Base-by-base conservation (phyloP, 2,113 vertebrate genomes). In the Melanotaenia duboulayi region DNA sequence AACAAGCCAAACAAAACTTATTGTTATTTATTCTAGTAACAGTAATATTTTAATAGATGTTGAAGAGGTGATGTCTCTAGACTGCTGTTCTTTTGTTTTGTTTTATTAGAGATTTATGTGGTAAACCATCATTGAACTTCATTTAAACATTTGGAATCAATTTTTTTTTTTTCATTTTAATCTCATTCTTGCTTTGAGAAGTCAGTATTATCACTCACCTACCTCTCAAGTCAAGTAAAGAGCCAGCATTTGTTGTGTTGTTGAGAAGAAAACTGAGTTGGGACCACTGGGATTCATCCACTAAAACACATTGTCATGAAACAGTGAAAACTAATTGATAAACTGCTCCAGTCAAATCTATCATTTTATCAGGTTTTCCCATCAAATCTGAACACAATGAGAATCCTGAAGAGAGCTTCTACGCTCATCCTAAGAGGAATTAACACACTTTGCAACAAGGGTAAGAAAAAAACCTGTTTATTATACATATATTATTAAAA, bases 341-440 rank as follows among this genome's bases (percentile, higher is more conserved):
- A 4, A 2, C 19, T 72, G 58, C 56, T n/a, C 2, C 40, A 6
- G 8, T 35, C 8, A 35, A 35, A 35, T 35, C 32, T 35, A 35
- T 35, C 4, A 35, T 63, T 13, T 62, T 76, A 35, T 70, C 60
- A 73, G 58, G 23, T 48, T 82, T 57, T 72, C n/a, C 32, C 39
- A 48, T 1, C 55, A 67, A 32, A 22, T 65, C 60, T 61, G 25
- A 71, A 7, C 56, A 85, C 48, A 64, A 86, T 78, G 70, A 92
- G 52, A 71, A 87, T 93, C 79, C 57, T 94, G 66, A 81, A 60
- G 56, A 90, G 49, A 78, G 65, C 61, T 32, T 88, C 81, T 56
- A 46, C 72, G n/a, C 32, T 87, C 39, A 49, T 90, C 56, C 74
- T 91, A 25, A 82, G 86, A 76, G 83, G 80, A 68, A 48, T 87